Evolutionary conservation across 2,797 vertebrate genomes (phyloP).

Genomic region (Nannoperca australis): DNA sequence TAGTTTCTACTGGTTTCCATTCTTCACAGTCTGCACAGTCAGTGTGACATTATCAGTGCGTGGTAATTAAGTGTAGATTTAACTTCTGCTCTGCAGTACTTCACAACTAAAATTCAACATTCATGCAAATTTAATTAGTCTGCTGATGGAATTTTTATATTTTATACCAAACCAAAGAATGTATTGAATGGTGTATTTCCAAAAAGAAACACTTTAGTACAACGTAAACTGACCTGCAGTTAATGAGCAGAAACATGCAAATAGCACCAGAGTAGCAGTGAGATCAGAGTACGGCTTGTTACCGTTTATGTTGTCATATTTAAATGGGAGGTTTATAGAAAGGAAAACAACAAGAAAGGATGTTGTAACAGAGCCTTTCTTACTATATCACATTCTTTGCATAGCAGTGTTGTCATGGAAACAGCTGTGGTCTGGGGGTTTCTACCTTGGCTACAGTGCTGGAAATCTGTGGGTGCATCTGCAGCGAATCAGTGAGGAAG

Average conservation of each 20-base stretch:
- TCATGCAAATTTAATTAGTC: background rate
- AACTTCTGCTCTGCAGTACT: background rate
- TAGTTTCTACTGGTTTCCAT: background rate
- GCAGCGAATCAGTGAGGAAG: constrained; percentile 77
- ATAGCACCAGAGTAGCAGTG: too few relatives aligned
- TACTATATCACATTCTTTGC: constrained; percentile 11
- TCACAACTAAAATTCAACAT: background rate
- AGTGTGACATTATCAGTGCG: background rate
- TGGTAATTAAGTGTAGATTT: background rate
- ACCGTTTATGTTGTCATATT: background rate
- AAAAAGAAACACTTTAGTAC: background rate
- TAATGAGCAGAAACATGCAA: background rate
- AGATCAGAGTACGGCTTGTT: too few relatives aligned
- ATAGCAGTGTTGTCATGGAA: background rate
- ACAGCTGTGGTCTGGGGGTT: constrained; percentile 1
- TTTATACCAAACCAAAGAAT: background rate
- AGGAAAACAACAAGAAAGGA: background rate
- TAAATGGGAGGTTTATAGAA: background rate
- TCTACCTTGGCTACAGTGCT: constrained; percentile 79
- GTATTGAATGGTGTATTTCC: background rate
- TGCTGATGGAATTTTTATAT: background rate
- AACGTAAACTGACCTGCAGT: background rate
- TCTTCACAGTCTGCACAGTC: background rate
- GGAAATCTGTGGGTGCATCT: constrained; percentile 79
- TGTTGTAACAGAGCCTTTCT: background rate